Evolutionary conservation across 2,797 vertebrate species (phyloP).

Genomic region (Pempheris klunzingeri): DNA sequence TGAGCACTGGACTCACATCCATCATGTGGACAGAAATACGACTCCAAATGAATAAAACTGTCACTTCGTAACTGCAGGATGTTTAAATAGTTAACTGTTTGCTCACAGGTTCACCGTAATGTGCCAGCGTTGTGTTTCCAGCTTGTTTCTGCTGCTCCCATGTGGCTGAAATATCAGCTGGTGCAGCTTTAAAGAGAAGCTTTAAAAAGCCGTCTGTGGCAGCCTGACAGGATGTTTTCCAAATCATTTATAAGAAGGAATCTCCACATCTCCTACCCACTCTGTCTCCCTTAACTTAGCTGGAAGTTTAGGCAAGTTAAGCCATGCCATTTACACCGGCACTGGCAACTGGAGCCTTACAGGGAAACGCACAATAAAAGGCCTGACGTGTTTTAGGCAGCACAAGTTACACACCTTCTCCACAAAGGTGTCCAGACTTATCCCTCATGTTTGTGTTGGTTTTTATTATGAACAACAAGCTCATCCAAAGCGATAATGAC

Average conservation of each 20-base stretch:
- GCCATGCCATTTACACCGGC: slow-evolving; percentile 17
- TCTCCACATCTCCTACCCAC: slow-evolving; percentile 4
- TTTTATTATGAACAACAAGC: slow-evolving; percentile 12
- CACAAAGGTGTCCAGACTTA: background rate
- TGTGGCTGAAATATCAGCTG: background rate
- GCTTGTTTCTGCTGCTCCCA: background rate
- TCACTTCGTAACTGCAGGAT: background rate
- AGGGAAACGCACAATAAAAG: slow-evolving; percentile 21
- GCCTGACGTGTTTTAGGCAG: slow-evolving; percentile 29
- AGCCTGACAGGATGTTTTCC: slow-evolving; percentile 3
- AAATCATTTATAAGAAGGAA: slow-evolving; percentile 33
- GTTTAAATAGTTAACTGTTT: background rate
- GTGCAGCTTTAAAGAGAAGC: background rate
- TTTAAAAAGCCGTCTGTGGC: background rate
- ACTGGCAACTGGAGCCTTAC: slow-evolving; percentile 2
- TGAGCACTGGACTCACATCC: background rate
- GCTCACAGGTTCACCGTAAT: background rate
- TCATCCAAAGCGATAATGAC: slow-evolving; percentile 2
- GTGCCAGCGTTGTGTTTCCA: background rate
- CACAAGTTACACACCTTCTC: background rate
- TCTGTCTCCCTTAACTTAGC: slow-evolving; percentile 1
- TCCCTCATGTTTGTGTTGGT: background rate
- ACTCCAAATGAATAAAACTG: background rate
- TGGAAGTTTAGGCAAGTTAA: slow-evolving; percentile 33
- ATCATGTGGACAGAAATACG: background rate